These are phyloP conservation scores for Chascanopsetta lugubris DNA, from an alignment of 2,113 vertebrate genomes.

Conservation along the genomic window DNA sequence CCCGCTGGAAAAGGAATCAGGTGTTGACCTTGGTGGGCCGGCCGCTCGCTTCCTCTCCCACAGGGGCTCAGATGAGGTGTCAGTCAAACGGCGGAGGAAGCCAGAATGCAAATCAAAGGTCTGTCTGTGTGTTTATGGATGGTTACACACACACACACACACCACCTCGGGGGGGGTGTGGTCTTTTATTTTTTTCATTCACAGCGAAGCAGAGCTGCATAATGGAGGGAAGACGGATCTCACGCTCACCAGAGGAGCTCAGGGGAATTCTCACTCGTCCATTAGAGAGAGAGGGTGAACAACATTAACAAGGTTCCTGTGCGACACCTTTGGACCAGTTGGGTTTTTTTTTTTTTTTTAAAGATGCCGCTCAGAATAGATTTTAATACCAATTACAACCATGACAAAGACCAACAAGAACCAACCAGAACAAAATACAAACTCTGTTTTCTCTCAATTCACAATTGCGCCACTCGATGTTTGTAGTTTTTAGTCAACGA, in stretches of 20 bases:
- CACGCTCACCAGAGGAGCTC: constrained; percentile 23
- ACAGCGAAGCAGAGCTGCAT: constrained; percentile 33
- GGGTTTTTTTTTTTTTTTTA: too few relatives aligned
- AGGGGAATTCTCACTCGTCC: constrained; percentile 51
- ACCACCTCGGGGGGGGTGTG: constrained; percentile 17
- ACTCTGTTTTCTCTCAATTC: too few relatives aligned
- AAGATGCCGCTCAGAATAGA: too few relatives aligned
- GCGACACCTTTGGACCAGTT: too few relatives aligned
- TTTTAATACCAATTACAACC: too few relatives aligned
- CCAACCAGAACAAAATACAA: too few relatives aligned
- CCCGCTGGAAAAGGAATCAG: constrained; percentile 48
- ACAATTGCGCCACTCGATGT: too few relatives aligned
- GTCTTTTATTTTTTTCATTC: constrained; percentile 8
- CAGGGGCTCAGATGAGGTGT: constrained; percentile 45
- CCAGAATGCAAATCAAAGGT: constrained; percentile 47
- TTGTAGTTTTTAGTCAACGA: too few relatives aligned
- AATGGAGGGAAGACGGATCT: constrained; percentile 9
- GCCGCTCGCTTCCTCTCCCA: constrained; percentile 31
- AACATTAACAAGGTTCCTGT: too few relatives aligned
- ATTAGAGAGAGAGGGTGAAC: too few relatives aligned
- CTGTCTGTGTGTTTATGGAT: constrained; percentile 40
- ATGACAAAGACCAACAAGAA: too few relatives aligned
- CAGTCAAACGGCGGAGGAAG: constrained; percentile 52
- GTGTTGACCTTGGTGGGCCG: constrained; percentile 7
- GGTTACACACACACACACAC: too few relatives aligned